These are phyloP conservation scores for Cyclina sinensis DNA, from an alignment of 1,140 invertebrate genomes.

Conservation along the genomic window DNA sequence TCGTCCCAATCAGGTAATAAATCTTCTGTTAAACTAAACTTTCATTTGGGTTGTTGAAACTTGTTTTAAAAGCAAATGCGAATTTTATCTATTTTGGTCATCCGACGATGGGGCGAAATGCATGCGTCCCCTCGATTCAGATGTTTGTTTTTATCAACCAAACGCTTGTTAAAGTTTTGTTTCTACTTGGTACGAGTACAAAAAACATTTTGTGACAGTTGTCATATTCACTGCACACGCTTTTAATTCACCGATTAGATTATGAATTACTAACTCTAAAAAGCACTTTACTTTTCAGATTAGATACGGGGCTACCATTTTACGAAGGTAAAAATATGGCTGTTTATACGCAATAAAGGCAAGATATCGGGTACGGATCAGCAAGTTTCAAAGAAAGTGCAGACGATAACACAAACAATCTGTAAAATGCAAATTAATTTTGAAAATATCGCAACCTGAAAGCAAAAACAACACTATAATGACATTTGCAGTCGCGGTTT, in stretches of 20 bases:
- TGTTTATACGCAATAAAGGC: too few species aligned
- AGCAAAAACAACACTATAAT: too few species aligned
- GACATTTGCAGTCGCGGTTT: too few species aligned
- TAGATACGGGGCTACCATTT: neutral
- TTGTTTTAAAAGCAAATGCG: slow-evolving; percentile 8
- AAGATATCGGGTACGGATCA: neutral
- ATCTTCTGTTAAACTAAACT: neutral
- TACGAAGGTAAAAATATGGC: too few species aligned
- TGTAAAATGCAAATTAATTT: too few species aligned
- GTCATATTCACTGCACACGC: neutral
- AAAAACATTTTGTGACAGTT: neutral
- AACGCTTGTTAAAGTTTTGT: neutral
- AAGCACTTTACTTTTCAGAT: neutral
- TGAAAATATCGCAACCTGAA: too few species aligned
- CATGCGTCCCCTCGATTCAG: neutral
- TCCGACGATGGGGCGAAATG: neutral
- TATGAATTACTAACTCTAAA: too few species aligned
- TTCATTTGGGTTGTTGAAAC: neutral
- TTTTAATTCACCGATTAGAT: neutral
- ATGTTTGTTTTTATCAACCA: neutral
- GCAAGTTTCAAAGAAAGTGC: too few species aligned
- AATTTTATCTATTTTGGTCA: neutral
- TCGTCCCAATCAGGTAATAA: neutral
- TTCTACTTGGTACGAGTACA: neutral
- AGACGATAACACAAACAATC: neutral